Conservation (phyloP, 2,113 vertebrate genomes). For the Boleophthalmus pectinirostris region DNA sequence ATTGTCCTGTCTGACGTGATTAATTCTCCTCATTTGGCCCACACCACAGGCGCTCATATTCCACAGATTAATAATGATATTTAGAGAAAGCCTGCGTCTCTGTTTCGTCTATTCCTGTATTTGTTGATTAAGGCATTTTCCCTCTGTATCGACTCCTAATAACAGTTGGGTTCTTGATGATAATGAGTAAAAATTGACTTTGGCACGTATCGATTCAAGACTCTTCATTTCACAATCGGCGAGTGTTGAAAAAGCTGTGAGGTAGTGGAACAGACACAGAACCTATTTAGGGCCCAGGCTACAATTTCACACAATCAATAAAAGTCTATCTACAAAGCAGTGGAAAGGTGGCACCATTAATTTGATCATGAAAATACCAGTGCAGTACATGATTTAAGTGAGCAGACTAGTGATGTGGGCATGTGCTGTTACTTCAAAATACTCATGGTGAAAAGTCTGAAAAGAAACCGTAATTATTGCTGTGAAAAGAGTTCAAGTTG, state of each 20-base stretch:
- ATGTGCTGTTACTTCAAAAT: not conserved
- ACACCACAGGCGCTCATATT: constrained; percentile 11
- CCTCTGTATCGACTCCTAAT: constrained; percentile 81
- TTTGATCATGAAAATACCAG: constrained; percentile 77
- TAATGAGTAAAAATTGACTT: constrained; percentile 80
- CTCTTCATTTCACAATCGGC: constrained; percentile 79
- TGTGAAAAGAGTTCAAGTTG: too few species aligned
- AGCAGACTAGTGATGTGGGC: not conserved
- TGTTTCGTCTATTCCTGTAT: constrained; percentile 46
- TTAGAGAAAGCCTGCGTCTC: constrained; percentile 24
- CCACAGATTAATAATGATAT: constrained; percentile 32
- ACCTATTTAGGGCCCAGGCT: constrained; percentile 73
- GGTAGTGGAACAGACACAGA: constrained; percentile 71
- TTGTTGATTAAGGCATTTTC: constrained; percentile 73
- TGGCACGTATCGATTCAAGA: constrained; percentile 82
- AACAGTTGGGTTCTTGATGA: constrained; percentile 80
- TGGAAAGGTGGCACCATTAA: constrained; percentile 74
- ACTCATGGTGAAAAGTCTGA: not conserved
- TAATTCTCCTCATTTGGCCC: constrained; percentile 37
- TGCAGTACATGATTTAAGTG: constrained; percentile 40
- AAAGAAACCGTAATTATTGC: not conserved
- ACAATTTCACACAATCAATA: constrained; percentile 81
- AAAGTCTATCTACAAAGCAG: constrained; percentile 78
- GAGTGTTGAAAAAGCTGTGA: constrained; percentile 75
- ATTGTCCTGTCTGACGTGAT: constrained; percentile 18